Percentiles rank a stretch among this genome's conserved stretches.
These are phyloP conservation scores for Hemiprocne comata DNA, from an alignment of 2,113 vertebrate species.

Conservation along the genomic window DNA sequence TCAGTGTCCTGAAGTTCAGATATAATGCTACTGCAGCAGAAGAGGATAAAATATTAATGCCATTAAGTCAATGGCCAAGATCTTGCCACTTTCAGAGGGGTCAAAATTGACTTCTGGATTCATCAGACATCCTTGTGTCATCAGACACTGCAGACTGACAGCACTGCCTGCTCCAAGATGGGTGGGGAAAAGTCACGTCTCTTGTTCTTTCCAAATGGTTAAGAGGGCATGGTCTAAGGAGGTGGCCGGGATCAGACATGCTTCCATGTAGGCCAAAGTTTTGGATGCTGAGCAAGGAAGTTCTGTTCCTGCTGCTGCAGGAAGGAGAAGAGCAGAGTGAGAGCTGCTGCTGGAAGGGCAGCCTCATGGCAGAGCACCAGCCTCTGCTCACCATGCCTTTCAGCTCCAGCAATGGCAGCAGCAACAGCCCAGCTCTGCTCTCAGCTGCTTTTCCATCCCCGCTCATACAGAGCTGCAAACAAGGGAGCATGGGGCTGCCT, in stretches of 20 bases:
- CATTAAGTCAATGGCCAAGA: neutral
- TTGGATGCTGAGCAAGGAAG: neutral
- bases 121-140: neutral
- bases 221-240: no score
- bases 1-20: neutral
- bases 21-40: neutral
- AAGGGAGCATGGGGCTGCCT: neutral
- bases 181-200: neutral
- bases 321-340: neutral
- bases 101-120: neutral
- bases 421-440: neutral
- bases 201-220: neutral
- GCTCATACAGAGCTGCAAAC: neutral
- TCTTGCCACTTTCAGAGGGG: neutral
- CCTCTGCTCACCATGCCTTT: neutral
- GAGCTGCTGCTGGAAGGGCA: neutral
- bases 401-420: neutral
- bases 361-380: no score
- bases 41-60: neutral
- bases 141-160: neutral
- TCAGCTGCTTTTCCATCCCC: neutral
- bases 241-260: neutral
- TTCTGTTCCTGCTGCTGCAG: neutral
- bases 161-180: neutral
- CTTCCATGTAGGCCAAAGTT: neutral